Base-by-base conservation (phyloP, 1,140 invertebrate genomes). In the Nixonia krombeini region DNA sequence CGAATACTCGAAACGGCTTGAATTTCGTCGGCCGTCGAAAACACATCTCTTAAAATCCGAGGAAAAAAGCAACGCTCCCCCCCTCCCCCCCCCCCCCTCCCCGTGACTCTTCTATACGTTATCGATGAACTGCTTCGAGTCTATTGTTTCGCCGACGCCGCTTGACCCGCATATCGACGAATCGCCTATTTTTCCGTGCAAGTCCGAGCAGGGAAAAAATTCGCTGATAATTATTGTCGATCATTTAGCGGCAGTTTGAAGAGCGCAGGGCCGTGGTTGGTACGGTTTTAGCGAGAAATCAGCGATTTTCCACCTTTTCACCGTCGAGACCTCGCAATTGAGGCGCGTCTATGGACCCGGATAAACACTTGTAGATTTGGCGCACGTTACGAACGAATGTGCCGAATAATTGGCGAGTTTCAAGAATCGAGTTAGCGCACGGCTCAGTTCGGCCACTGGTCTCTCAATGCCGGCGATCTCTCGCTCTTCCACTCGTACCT, bases 311-410 rank as follows among this genome's bases (percentile, higher is more conserved):
- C 51, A 42, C 58, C 57, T 61, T 70, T 74, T 63, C 55, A 51
- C 49, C 51, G 12, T 31, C 17, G 31, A 23, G 44, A 63, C 57
- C 47, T 53, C 38, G 62, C 49, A 56, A 55, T 52, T 26, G 45
- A 40, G 4, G 26, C 13, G 40, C 45, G 51, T 18, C 9, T 37
- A 25, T 18, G 31, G 25, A 31, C 15, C 3, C 69, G 73, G 68
- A 70, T 75, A 83, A 82, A 84, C 79, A 83, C 79, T 85, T 83
- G 79, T 83, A 82, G 81, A 84, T 84, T 83, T 83, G 72, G 76
- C 63, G 75, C 81, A 83, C 81, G 81, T 84, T 84, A 82, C 74
- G 72, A 70, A 71, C 75, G 77, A 85, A 83, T 83, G 78, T n/a
- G 78, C 53, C 76, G 70, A 84, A 84, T 82, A 83, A 85, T 83